Evolutionary conservation across 1,140 invertebrate species (phyloP), one percentile per base, ranked within the genome.

Genomic region (Pachypeltis micranthus): DNA sequence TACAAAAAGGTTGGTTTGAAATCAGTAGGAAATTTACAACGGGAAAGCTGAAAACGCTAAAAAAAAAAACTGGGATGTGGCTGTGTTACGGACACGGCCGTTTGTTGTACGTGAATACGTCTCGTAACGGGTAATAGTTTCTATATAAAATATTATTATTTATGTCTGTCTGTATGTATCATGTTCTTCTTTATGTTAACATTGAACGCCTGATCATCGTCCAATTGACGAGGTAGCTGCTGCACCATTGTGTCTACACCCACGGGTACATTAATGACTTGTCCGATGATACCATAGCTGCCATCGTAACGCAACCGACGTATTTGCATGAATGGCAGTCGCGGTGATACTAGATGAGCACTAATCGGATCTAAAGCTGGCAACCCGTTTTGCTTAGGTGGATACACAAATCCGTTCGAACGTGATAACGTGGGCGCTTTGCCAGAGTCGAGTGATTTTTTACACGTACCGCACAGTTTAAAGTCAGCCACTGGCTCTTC

Each of bases 121-220:
- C n/a, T n/a, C n/a, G n/a, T n/a, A n/a, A n/a, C n/a, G n/a, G n/a
- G n/a, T n/a, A n/a, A n/a, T n/a, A n/a, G n/a, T n/a, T n/a, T n/a
- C n/a, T n/a, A n/a, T n/a, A n/a, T n/a, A n/a, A n/a, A n/a, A n/a
- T n/a, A n/a, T n/a, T n/a, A n/a, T n/a, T n/a, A n/a, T n/a, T n/a
- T n/a, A n/a, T n/a, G n/a, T n/a, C n/a, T n/a, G n/a, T n/a, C n/a
- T n/a, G n/a, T 63, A 56, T 63, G 55, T n/a, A 56, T 23, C 21
- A 63, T 28, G 10, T 39, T 60, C 28, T 21, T 16, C 24, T 63
- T 27, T 55, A 63, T 31, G 56, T 63, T 57, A 58, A 63, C 44
- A 19, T 61, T 51, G 19, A 51, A 51, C 7, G 47, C 7, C 12
- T 51, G 23, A 51, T 51, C 47, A 21, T 51, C 47, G 21, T 51